Percentiles rank a stretch among this genome's conserved stretches.
These are phyloP conservation scores for Collichthys lucidus DNA, from an alignment of 2,113 vertebrate species.

Conservation along the genomic window DNA sequence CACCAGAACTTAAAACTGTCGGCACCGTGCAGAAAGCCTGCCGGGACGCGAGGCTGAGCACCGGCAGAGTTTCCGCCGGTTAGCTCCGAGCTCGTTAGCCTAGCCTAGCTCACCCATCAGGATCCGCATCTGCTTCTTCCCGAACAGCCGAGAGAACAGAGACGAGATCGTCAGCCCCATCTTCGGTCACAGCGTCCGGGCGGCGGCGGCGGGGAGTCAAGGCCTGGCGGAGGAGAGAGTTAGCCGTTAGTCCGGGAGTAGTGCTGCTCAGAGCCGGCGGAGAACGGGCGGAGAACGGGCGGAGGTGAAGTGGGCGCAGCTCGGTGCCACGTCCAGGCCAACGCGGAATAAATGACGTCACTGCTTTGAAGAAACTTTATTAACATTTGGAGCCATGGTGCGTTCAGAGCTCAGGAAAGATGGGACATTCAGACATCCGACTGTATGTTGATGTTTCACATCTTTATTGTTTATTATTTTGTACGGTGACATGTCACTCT, in stretches of 20 bases:
- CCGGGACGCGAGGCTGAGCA: too few relatives aligned
- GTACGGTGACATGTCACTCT: too few relatives aligned
- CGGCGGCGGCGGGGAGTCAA: constrained; percentile 1
- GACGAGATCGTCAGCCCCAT: constrained; percentile 89
- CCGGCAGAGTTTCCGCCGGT: not conserved
- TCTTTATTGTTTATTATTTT: too few relatives aligned
- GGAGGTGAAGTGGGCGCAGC: constrained; percentile 31
- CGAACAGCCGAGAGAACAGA: constrained; percentile 88
- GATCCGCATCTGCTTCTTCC: constrained; percentile 94
- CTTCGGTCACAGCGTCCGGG: constrained; percentile 4
- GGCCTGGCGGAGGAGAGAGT: not conserved
- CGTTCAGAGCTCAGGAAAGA: not conserved
- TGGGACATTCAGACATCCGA: not conserved
- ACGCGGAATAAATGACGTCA: constrained; percentile 82
- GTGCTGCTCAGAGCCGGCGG: constrained; percentile 23
- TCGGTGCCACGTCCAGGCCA: constrained; percentile 82
- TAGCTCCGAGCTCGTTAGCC: constrained; percentile 37
- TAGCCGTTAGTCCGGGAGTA: constrained; percentile 2
- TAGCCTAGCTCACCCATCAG: constrained; percentile 85
- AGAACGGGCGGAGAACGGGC: not conserved
- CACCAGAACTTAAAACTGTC: too few relatives aligned
- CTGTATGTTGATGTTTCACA: too few relatives aligned
- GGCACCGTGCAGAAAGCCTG: too few relatives aligned
- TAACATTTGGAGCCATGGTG: fast-evolving
- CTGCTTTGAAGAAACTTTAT: constrained; percentile 62